Evolutionary conservation across 2,888 invertebrate species (phyloP).

Genomic region (Drosophila quinaria): DNA sequence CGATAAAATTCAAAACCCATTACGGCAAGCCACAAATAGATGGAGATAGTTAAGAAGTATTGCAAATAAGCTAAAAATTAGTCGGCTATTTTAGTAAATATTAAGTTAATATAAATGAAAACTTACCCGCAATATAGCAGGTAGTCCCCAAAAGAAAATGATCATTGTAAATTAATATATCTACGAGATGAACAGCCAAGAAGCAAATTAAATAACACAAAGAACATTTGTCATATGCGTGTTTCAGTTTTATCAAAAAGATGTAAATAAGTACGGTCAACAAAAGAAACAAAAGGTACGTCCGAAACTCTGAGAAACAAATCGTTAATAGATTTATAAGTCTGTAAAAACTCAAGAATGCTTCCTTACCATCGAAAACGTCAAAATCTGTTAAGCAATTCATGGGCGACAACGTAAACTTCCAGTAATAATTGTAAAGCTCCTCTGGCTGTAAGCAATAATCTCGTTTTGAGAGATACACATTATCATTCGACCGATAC

Average conservation of each 20-base stretch:
- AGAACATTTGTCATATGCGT: neutral
- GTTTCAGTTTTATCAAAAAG: neutral
- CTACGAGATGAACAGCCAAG: neutral
- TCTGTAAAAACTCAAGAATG: too few species aligned
- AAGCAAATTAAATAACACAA: neutral
- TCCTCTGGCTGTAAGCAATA: neutral
- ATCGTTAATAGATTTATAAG: too few species aligned
- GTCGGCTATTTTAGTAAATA: too few species aligned
- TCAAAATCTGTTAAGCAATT: neutral
- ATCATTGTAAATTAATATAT: neutral
- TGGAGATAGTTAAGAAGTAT: neutral
- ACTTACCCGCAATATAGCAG: slow-evolving; percentile 1
- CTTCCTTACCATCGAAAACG: neutral
- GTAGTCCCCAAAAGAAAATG: neutral
- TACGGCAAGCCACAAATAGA: neutral
- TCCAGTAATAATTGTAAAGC: neutral
- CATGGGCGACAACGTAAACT: neutral
- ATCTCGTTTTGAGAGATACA: neutral
- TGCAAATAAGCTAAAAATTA: neutral
- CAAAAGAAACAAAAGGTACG: neutral
- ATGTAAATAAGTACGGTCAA: neutral
- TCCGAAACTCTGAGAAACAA: too few species aligned
- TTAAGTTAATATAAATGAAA: neutral
- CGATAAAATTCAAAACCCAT: neutral
- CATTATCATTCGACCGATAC: neutral